A percentile compares a stretch with the other conserved stretches of the same genome.
phyloP scores from a whole-genome alignment of 2,113 vertebrate genomes.

The Martes martes region DNA sequence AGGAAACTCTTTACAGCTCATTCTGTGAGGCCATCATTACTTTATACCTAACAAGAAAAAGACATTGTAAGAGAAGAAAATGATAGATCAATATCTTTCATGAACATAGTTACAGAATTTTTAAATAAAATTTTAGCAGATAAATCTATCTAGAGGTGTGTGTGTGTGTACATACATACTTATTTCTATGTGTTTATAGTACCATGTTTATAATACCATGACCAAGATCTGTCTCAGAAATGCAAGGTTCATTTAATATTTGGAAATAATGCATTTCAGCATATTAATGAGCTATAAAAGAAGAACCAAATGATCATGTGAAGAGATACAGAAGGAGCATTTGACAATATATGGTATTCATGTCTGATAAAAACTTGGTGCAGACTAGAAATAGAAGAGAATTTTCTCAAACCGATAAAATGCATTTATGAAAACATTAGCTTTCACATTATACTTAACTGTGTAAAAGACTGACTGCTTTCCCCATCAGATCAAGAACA shows the following conservation, averaged over 20 bases:
- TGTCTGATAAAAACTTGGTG: neutral
- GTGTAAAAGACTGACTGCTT: neutral
- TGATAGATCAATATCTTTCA: neutral
- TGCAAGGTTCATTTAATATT: neutral
- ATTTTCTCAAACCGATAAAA: neutral
- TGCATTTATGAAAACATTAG: neutral
- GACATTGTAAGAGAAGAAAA: neutral
- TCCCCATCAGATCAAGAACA: neutral
- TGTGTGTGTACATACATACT: neutral
- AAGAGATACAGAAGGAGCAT: neutral
- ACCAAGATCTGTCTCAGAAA: neutral
- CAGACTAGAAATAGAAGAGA: neutral
- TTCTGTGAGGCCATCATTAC: neutral
- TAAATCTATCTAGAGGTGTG: neutral
- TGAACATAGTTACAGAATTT: neutral
- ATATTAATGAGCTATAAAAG: neutral
- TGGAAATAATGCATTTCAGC: neutral
- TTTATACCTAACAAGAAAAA: neutral
- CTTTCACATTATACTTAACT: neutral
- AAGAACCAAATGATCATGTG: neutral
- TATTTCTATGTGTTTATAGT: neutral
- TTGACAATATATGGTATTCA: neutral
- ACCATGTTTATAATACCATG: neutral
- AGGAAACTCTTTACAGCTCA: neutral
- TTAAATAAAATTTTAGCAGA: neutral